Evolutionary conservation across 2,797 vertebrate species (phyloP).

Genomic region (Loris lydekkerianus): DNA sequence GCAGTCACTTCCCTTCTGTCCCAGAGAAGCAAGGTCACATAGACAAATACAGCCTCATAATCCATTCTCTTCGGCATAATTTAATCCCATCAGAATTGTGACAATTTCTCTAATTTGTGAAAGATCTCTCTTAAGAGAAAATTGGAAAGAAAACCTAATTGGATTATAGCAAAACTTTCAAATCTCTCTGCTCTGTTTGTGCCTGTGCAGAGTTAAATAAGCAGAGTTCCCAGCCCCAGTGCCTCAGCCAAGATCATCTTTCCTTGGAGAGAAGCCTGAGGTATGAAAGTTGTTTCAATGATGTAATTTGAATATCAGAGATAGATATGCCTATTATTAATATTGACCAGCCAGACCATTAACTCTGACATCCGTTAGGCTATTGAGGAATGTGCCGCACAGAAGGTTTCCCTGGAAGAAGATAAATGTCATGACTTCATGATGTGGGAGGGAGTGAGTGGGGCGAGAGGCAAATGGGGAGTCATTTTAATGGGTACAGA

Average conservation of each 20-base stretch:
- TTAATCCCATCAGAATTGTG: background rate
- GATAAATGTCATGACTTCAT: background rate
- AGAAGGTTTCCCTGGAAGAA: background rate
- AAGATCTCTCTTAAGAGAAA: slow-evolving; percentile 36
- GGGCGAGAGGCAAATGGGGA: background rate
- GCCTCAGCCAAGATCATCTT: background rate
- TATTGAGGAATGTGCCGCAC: background rate
- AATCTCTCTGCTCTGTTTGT: background rate
- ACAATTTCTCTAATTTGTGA: background rate
- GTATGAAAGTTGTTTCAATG: background rate
- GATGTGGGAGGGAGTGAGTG: background rate
- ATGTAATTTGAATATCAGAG: background rate
- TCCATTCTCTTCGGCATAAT: slow-evolving; percentile 21
- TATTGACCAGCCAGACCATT: background rate
- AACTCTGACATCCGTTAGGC: background rate
- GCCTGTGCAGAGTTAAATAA: background rate
- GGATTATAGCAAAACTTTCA: background rate
- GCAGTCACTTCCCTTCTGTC: background rate
- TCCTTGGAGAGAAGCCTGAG: background rate
- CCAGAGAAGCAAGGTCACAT: background rate
- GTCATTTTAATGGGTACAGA: background rate
- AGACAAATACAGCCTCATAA: background rate
- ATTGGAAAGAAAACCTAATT: background rate
- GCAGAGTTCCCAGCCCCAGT: background rate
- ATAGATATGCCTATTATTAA: background rate